Evolutionary conservation across 2,888 invertebrate genomes (phyloP), one percentile per base, ranked within the genome.

Genomic region (Pandemis corylana): DNA sequence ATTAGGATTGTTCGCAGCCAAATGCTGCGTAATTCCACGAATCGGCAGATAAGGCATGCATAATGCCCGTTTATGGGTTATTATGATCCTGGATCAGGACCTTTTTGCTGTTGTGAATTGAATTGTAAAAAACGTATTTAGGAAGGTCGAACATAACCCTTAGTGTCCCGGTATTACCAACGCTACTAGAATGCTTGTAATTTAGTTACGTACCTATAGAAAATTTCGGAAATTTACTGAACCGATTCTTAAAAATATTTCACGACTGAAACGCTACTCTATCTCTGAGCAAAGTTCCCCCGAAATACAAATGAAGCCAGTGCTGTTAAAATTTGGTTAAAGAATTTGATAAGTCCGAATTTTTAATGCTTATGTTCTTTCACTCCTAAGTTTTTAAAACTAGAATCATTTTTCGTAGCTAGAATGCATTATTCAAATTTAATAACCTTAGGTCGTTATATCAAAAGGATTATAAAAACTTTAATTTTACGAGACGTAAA

Each of bases 1-100:
- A 91, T 92, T 91, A 90, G 88, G 88, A 84, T 89, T 88, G 91
- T 90, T 90, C 89, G 91, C 85, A 85, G 89, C 88, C 88, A 89
- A 91, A 90, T 90, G 90, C 90, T 90, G 88, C 88, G 90, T 84
- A 86, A 87, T 71, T 76, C 63, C 76, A 67, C 59, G 67, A 53
- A 41, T 53, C 67, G 62, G 46, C 56, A 28, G 71, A 72, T 68
- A 71, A 66, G 66, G 63, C 56, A 69, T 75, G 61, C 73, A 59
- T 74, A 74, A 74, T 69, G 59, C 69, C 61, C 72, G 62, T 41
- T 61, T 65, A 74, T 61, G 73, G 68, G 69, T 68, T 73, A 74
- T 74, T 62, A 56, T 62, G 41, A 20, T 61, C 67, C 51, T 9
- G 67, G 41, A 53, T 53, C 51, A 13, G 28, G 65, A 49, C 13